Evolutionary conservation across 2,797 vertebrate genomes (phyloP).

Genomic region (Echiichthys vipera): DNA sequence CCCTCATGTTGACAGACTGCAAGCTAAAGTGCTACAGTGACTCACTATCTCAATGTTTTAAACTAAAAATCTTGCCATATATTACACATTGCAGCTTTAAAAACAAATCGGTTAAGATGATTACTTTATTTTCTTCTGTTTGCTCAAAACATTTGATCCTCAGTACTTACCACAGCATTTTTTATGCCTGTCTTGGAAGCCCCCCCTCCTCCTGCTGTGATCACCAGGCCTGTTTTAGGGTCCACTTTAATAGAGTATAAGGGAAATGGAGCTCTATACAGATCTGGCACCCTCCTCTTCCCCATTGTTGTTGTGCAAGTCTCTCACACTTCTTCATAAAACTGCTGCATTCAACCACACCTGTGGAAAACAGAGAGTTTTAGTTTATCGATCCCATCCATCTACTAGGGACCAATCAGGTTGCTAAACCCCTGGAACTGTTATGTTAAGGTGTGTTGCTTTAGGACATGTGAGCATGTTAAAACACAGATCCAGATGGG

Average conservation of each 20-base stretch:
- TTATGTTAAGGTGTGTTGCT: neutral
- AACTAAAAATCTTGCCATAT: no score
- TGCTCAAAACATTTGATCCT: neutral
- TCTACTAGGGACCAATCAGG: neutral
- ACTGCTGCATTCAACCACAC: slow-evolving; percentile 17
- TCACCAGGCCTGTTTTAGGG: slow-evolving; percentile 84
- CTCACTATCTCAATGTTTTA: no score
- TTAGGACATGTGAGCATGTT: neutral
- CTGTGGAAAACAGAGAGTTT: slow-evolving; percentile 24
- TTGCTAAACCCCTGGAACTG: neutral
- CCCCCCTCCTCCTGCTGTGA: slow-evolving; percentile 93
- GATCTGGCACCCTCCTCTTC: slow-evolving; percentile 86
- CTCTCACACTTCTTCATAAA: slow-evolving; percentile 47
- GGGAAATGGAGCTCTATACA: slow-evolving; percentile 95
- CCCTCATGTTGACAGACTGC: no score
- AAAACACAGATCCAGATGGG: neutral
- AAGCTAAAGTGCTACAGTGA: no score
- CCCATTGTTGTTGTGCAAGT: slow-evolving; percentile 82
- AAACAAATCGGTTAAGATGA: no score
- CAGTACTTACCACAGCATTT: slow-evolving; percentile 91
- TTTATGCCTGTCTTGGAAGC: slow-evolving; percentile 95
- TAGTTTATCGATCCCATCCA: neutral
- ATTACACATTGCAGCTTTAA: no score
- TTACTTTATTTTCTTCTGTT: no score
- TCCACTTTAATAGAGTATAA: slow-evolving; percentile 91